Conservation (phyloP, 2,888 invertebrate species). For the Pimpla rufipes region DNA sequence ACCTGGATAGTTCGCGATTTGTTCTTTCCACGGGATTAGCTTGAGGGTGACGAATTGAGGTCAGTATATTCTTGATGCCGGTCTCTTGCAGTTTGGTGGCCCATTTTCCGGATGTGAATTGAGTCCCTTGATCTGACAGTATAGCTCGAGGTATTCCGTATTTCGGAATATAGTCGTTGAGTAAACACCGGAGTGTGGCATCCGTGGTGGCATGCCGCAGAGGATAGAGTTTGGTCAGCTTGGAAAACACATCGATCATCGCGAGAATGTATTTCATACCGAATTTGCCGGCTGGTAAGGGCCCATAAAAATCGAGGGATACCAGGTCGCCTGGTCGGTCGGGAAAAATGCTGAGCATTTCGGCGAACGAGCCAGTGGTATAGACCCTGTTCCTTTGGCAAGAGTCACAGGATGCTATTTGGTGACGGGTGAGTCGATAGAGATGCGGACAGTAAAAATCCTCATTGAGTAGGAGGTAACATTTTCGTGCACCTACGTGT, state of each 20-base stretch:
- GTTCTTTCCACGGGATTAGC: conserved; percentile 47
- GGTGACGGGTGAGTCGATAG: neutral
- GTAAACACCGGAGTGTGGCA: too few species aligned
- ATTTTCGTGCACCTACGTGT: neutral
- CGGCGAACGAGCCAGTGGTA: neutral
- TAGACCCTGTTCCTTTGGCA: neutral
- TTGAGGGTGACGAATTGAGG: conserved; percentile 55
- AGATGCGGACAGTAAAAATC: neutral
- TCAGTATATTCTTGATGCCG: conserved; percentile 15
- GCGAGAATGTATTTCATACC: neutral
- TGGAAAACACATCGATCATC: neutral
- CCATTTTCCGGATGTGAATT: conserved; percentile 51
- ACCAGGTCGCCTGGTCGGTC: neutral
- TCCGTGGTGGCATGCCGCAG: neutral
- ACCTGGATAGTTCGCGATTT: conserved; percentile 28
- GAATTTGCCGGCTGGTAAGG: neutral
- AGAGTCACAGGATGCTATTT: neutral
- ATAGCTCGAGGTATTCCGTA: too few species aligned
- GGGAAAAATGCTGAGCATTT: neutral
- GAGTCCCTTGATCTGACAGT: conserved; percentile 43
- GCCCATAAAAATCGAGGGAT: neutral
- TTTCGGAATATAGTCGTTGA: too few species aligned
- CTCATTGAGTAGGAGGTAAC: neutral
- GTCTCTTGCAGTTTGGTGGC: neutral
- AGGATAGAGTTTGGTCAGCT: neutral